These are phyloP conservation scores for Lepidostoma basale DNA, from an alignment of 1,140 invertebrate species.

Conservation along the genomic window DNA sequence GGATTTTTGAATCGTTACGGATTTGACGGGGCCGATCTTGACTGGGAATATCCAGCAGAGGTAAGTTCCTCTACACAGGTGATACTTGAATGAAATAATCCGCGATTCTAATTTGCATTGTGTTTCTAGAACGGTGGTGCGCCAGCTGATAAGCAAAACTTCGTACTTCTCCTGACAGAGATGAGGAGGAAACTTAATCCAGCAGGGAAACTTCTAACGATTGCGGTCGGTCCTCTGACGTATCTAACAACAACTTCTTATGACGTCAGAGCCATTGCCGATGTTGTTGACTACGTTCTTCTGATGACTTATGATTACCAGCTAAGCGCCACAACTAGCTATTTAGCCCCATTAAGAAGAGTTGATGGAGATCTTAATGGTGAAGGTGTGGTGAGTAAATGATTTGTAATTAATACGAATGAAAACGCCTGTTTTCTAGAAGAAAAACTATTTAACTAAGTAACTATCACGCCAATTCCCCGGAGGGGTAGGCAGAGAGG, in stretches of 20 bases:
- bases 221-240: conserved; percentile 60
- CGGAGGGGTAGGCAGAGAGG: too few species aligned
- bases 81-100: background rate
- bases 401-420: background rate
- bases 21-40: conserved; percentile 72
- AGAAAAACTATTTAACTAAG: too few species aligned
- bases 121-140: conserved; percentile 57
- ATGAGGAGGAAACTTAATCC: conserved; percentile 57
- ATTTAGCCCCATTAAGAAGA: conserved; percentile 58
- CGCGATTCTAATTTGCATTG: background rate
- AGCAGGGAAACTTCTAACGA: conserved; percentile 55
- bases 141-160: conserved; percentile 58
- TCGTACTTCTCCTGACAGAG: conserved; percentile 57
- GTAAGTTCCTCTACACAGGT: conserved; percentile 15
- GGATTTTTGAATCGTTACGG: conserved; percentile 58
- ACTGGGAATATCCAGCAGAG: conserved; percentile 69
- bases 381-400: conserved; percentile 47
- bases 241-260: conserved; percentile 60
- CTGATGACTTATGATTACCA: conserved; percentile 55
- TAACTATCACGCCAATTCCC: too few species aligned
- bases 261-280: conserved; percentile 60
- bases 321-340: conserved; percentile 62
- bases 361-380: conserved; percentile 45
- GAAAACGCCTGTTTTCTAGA: too few species aligned
- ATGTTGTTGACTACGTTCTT: conserved; percentile 58